Percentiles rank a stretch among this genome's conserved stretches.
Conservation (phyloP, 2,113 vertebrate species). For the Danio rerio region GRCz12tu NC_133180.1:11383001-11383500, state of each 20-base stretch:
- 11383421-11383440: constrained; percentile 56
- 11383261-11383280: neutral
- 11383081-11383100: neutral
- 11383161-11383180: neutral
- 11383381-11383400: neutral
- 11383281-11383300: constrained; percentile 11
- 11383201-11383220: neutral
- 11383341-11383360: neutral
- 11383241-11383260: neutral
- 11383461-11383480: constrained; percentile 65
- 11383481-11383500: constrained; percentile 66
- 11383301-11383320: neutral
- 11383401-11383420: constrained; percentile 19
- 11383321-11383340: neutral
- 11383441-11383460: constrained; percentile 68
- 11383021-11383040: neutral
- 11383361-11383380: neutral
- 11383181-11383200: neutral
- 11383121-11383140: neutral
- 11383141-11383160: neutral
- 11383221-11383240: neutral
- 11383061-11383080: neutral
- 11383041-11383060: neutral
- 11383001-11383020: too few species aligned
- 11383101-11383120: neutral